A percentile compares a stretch with the other conserved stretches of the same genome.
phyloP scores from a whole-genome alignment of 2,797 vertebrate species.

The Rousettus madagascariensis region DNA sequence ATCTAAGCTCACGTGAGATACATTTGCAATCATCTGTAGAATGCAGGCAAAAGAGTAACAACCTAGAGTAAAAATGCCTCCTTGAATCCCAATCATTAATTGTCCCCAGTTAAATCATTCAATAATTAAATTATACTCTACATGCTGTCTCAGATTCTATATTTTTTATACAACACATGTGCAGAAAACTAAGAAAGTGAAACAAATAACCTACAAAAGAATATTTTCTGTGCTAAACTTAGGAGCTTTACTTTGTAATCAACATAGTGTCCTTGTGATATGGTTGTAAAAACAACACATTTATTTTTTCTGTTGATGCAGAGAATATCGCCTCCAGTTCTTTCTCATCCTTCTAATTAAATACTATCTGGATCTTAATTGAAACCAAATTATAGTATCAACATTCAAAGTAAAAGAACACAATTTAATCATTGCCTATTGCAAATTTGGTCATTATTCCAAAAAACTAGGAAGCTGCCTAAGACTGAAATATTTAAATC shows the following conservation, averaged over 20 bases:
- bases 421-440: not conserved
- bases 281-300: conserved; percentile 16
- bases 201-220: not conserved
- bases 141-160: not conserved
- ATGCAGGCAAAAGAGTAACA: not conserved
- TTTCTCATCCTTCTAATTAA: conserved; percentile 62
- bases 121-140: conserved; percentile 48
- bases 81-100: not conserved
- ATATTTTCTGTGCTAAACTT: conserved; percentile 14
- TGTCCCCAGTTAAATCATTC: conserved; percentile 36
- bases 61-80: conserved; percentile 25
- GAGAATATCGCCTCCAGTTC: conserved; percentile 48
- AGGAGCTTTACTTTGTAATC: not conserved
- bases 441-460: not conserved
- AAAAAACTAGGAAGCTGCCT: not conserved
- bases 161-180: conserved; percentile 5
- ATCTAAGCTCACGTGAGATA: conserved; percentile 25
- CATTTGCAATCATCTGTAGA: not conserved
- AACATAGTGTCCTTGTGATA: not conserved
- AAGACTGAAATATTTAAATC: not conserved
- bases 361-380: conserved; percentile 25
- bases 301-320: conserved; percentile 7
- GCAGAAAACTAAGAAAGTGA: not conserved
- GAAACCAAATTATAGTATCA: conserved; percentile 57
- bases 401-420: conserved; percentile 44